Evolutionary conservation across 2,113 vertebrate genomes (phyloP).

Genomic region (Plectropomus leopardus): DNA sequence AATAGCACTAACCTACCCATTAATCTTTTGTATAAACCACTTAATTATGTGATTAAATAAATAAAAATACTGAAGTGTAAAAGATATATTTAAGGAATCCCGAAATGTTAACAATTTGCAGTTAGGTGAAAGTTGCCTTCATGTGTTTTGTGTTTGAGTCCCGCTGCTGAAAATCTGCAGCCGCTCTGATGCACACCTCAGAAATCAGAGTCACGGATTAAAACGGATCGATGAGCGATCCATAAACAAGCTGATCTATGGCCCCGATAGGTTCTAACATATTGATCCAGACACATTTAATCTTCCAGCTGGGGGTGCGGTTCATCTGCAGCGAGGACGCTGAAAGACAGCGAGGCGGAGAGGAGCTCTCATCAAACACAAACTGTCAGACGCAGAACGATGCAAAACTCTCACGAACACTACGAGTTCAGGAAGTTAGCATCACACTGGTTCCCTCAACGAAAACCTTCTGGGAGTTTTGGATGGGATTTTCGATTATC

Average conservation of each 20-base stretch:
- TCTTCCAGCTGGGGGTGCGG: slow-evolving; percentile 6
- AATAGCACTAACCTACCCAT: too few species aligned
- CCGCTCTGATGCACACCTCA: slow-evolving; percentile 2
- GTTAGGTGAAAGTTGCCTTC: neutral
- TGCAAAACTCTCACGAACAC: neutral
- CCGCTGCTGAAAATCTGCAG: neutral
- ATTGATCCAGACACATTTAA: slow-evolving; percentile 40
- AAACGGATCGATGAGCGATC: slow-evolving; percentile 1
- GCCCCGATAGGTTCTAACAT: slow-evolving; percentile 22
- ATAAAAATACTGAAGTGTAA: too few species aligned
- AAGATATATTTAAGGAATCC: too few species aligned
- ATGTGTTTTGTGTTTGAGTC: neutral
- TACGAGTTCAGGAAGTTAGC: too few species aligned
- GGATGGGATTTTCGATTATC: too few species aligned
- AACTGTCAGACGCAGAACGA: neutral
- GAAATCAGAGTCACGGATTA: slow-evolving; percentile 11
- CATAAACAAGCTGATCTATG: slow-evolving; percentile 32
- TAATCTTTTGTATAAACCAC: too few species aligned
- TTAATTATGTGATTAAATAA: too few species aligned
- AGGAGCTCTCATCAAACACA: neutral
- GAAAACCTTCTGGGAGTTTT: too few species aligned
- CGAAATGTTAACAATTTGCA: too few species aligned
- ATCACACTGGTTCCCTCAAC: too few species aligned
- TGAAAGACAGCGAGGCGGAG: neutral
- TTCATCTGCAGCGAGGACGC: slow-evolving; percentile 1